Base-by-base conservation (phyloP, 1,140 invertebrate species). In the Odontomachus brunneus region DNA sequence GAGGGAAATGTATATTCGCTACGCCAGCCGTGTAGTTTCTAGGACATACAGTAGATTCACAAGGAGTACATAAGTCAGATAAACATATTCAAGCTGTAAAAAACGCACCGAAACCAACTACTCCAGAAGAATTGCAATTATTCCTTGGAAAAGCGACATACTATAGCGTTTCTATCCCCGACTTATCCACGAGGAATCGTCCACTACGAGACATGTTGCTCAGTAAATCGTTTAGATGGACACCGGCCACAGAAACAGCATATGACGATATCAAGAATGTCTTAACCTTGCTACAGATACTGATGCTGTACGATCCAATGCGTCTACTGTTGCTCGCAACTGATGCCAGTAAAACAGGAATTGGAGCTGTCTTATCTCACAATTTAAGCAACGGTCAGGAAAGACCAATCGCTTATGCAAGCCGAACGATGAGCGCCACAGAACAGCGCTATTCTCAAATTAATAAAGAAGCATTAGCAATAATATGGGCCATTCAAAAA, bases 391-490 rank as follows among this genome's bases (percentile, higher is more conserved):
- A 94, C 83, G 93, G 90, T 2, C 22, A 26, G 7, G 94, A 95
- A 84, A 86, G 89, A 15, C 94, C 94, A 0, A 93, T 96, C 22
- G 91, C 91, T 14, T 95, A 89, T 88, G 94, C 92, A 0, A 95
- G 94, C 17, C 88, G 93, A 33, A 92, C 94, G 5, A 87, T 96
- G 12, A 93, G 88, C 22, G 44, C 63, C 4, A 88, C 93, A 3
- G 94, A 96, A 88, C 85, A 89, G 83, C 94, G 94, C 15, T 96
- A 95, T 86, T 88, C 90, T 19, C 93, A 95, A 78, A 89, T 95
- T 5, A 94, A 96, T 51, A 94, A 94, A 84, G 95, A 96, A 90
- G 94, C 91, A 0, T 88, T 14, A 91, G 93, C 4, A 92, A 96
- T 33, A 82, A 95, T 55, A 94, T 91, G 90, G 94, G 92, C 17